A percentile compares a stretch with the other conserved stretches of the same genome.
phyloP scores from a whole-genome alignment of 1,140 invertebrate species.

The Atopsyche davidsoni region DNA sequence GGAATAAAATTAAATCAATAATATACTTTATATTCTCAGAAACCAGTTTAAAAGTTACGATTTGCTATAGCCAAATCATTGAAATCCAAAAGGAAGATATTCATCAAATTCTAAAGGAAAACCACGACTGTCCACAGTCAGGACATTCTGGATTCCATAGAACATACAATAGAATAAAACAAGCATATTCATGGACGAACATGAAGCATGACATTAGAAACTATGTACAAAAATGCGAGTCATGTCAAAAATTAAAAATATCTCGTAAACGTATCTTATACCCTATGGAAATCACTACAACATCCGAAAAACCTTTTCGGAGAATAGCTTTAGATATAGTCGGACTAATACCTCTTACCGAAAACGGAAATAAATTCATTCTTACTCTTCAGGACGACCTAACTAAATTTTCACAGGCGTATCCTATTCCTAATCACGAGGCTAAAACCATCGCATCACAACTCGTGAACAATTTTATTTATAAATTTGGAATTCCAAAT shows the following conservation, averaged over 20 bases:
- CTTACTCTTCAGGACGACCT: slow-evolving; percentile 36
- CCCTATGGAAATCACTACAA: slow-evolving; percentile 32
- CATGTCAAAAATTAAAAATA: slow-evolving; percentile 35
- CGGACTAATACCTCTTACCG: slow-evolving; percentile 30
- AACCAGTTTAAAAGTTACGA: slow-evolving; percentile 12
- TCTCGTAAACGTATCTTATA: slow-evolving; percentile 24
- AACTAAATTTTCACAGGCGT: slow-evolving; percentile 34
- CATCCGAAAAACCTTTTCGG: slow-evolving; percentile 24
- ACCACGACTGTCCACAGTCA: too few species aligned
- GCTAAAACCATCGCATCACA: slow-evolving; percentile 23
- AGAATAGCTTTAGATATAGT: slow-evolving; percentile 32
- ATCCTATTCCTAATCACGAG: slow-evolving; percentile 35
- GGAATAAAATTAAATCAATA: slow-evolving; percentile 21
- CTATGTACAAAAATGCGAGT: slow-evolving; percentile 33
- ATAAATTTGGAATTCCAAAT: slow-evolving; percentile 33
- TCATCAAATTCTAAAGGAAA: slow-evolving; percentile 29
- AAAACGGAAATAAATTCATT: slow-evolving; percentile 32
- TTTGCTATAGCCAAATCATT: slow-evolving; percentile 17
- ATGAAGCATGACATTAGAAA: slow-evolving; percentile 32
- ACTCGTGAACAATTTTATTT: slow-evolving; percentile 20
- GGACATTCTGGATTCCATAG: too few species aligned
- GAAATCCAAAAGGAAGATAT: slow-evolving; percentile 16
- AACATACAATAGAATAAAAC: slow-evolving; percentile 31
- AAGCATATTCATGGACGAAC: slow-evolving; percentile 31
- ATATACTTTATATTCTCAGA: slow-evolving; percentile 18